A percentile compares a stretch with the other conserved stretches of the same genome.
Evolutionary conservation across 2,888 invertebrate species (phyloP).

Genomic region (Stramonita haemastoma): DNA sequence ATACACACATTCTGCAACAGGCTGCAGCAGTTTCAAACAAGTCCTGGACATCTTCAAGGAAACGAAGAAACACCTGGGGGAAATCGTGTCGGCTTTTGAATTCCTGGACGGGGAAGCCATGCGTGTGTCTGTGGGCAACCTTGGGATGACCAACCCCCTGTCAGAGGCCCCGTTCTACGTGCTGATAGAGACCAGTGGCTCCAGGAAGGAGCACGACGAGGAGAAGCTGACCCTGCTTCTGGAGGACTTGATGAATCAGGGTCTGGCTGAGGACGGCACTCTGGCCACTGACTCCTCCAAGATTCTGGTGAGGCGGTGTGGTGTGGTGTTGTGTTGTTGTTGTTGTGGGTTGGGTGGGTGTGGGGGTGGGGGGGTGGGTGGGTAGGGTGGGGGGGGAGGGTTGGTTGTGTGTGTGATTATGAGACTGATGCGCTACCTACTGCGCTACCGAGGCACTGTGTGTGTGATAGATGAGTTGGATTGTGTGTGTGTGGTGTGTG

Average conservation of each 20-base stretch:
- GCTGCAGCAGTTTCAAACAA: slow-evolving; percentile 87
- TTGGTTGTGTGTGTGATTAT: too few relatives aligned
- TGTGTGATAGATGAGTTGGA: too few relatives aligned
- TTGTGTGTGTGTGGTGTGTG: too few relatives aligned
- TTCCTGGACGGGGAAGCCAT: slow-evolving; percentile 90
- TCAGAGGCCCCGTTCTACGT: slow-evolving; percentile 72
- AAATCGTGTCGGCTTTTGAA: slow-evolving; percentile 97
- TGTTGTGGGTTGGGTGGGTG: too few relatives aligned
- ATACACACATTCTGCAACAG: slow-evolving; percentile 77
- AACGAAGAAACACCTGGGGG: slow-evolving; percentile 88
- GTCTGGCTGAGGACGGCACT: slow-evolving; percentile 89
- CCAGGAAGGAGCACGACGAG: slow-evolving; percentile 89
- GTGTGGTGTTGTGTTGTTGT: too few relatives aligned
- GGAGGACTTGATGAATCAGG: slow-evolving; percentile 84
- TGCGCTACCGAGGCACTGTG: too few relatives aligned
- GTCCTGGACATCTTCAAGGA: slow-evolving; percentile 86
- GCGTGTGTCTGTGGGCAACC: slow-evolving; percentile 82
- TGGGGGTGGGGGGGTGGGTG: too few relatives aligned
- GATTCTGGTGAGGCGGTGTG: slow-evolving; percentile 82
- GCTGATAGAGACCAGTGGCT: slow-evolving; percentile 82
- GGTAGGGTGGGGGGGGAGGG: too few relatives aligned
- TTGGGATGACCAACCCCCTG: slow-evolving; percentile 80
- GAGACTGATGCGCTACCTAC: too few relatives aligned
- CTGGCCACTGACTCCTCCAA: slow-evolving; percentile 89
- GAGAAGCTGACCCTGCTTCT: slow-evolving; percentile 91